These are phyloP conservation scores for Drosophila parabipectinata DNA, from an alignment of 1,140 invertebrate genomes.

Conservation along the genomic window DNA sequence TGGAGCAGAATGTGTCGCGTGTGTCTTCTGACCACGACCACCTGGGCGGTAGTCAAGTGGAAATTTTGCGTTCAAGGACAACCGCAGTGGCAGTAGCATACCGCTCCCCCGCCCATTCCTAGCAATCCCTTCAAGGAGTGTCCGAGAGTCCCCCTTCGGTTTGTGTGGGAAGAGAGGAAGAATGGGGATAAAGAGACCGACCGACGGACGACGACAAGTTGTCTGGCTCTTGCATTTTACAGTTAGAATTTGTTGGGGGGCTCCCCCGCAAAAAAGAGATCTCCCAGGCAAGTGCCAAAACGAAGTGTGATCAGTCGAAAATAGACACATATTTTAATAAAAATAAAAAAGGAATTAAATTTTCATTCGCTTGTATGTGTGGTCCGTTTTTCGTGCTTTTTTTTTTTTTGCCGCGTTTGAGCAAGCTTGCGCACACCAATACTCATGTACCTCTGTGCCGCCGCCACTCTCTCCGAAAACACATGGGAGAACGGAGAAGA, in stretches of 20 bases:
- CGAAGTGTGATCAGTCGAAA: conserved; percentile 46
- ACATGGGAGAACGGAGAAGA: conserved; percentile 31
- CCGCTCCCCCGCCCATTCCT: conserved; percentile 5
- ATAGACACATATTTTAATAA: conserved; percentile 51
- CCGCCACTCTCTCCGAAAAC: conserved; percentile 36
- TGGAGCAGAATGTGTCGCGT: conserved; percentile 24
- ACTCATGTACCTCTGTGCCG: conserved; percentile 42
- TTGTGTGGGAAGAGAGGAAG: neutral
- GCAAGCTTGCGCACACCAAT: conserved; percentile 71
- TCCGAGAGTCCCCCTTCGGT: conserved; percentile 7
- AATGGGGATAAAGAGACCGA: conserved; percentile 7
- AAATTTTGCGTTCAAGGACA: conserved; percentile 81
- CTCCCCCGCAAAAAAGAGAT: conserved; percentile 15
- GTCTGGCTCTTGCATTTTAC: conserved; percentile 28
- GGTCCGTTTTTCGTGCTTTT: conserved; percentile 52
- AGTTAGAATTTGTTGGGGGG: conserved; percentile 30
- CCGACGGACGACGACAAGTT: conserved; percentile 24
- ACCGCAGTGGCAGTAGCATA: conserved; percentile 33
- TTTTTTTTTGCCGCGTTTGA: conserved; percentile 49
- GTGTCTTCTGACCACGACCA: conserved; percentile 66
- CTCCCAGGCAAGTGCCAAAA: conserved; percentile 8
- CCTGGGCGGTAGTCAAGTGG: conserved; percentile 72
- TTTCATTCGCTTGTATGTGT: conserved; percentile 55
- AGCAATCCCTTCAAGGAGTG: conserved; percentile 9
- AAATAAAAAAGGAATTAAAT: conserved; percentile 63